Evolutionary conservation across 2,888 invertebrate genomes (phyloP).

Genomic region (Scaptomyza reducta): DNA sequence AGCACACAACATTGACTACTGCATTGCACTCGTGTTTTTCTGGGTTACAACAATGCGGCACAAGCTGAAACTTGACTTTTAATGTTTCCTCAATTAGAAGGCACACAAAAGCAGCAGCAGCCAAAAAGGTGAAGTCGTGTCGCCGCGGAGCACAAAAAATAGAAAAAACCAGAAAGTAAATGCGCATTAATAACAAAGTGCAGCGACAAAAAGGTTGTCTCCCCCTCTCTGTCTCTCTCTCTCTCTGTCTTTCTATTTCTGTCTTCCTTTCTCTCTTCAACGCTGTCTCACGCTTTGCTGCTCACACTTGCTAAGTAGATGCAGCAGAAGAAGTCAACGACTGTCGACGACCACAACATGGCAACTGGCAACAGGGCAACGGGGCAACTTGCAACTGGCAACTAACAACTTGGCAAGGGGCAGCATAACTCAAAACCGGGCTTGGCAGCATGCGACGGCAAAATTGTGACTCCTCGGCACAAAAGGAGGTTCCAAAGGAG

Average conservation of each 20-base stretch:
- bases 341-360: conserved; percentile 62
- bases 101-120: conserved; percentile 65
- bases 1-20: conserved; percentile 32
- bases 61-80: conserved; percentile 75
- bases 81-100: conserved; percentile 78
- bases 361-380: conserved; percentile 29
- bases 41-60: conserved; percentile 77
- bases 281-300: neutral
- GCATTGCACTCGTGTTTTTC: conserved; percentile 77
- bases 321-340: conserved; percentile 70
- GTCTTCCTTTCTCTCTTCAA: neutral
- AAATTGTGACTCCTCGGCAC: conserved; percentile 52
- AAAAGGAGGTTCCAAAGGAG: conserved; percentile 2
- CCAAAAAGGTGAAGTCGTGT: conserved; percentile 70
- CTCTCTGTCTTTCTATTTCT: neutral
- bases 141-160: conserved; percentile 24
- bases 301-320: conserved; percentile 64
- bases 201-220: conserved; percentile 23
- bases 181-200: conserved; percentile 77
- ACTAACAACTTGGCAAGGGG: conserved; percentile 45
- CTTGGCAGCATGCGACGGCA: conserved; percentile 62
- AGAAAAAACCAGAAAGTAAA: conserved; percentile 55
- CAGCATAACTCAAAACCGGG: conserved; percentile 68
- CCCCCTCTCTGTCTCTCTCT: neutral
- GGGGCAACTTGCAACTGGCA: conserved; percentile 27